These are phyloP conservation scores for Prinia subflava DNA, from an alignment of 2,113 vertebrate species.

Conservation along the genomic window DNA sequence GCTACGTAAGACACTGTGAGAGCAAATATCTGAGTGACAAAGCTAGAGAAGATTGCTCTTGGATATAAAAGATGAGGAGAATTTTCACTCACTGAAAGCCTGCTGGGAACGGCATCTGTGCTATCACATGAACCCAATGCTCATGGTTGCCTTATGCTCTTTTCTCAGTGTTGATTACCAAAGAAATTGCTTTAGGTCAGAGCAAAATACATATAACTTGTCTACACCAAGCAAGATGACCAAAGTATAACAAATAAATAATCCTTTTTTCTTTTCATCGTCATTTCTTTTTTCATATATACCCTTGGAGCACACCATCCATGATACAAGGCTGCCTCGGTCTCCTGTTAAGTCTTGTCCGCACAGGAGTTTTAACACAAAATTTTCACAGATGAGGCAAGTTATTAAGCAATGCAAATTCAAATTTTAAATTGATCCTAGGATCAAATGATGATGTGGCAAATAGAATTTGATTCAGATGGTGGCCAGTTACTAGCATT, in stretches of 20 bases:
- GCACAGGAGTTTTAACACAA: background rate
- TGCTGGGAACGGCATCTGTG: background rate
- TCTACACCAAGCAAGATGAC: background rate
- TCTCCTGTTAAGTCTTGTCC: background rate
- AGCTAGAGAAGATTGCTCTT: background rate
- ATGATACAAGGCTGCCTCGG: background rate
- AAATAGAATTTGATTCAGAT: background rate
- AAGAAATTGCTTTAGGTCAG: background rate
- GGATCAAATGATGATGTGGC: background rate
- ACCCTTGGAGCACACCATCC: background rate
- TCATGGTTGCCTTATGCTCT: background rate
- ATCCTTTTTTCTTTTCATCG: background rate
- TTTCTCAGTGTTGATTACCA: background rate
- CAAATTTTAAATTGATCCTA: background rate
- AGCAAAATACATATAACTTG: background rate
- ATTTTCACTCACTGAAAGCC: background rate
- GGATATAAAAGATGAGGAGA: conserved; percentile 14
- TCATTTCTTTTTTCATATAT: background rate
- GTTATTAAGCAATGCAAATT: background rate
- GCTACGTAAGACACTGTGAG: background rate
- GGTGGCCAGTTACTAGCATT: background rate
- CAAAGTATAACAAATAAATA: background rate
- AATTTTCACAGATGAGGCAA: background rate
- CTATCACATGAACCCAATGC: background rate
- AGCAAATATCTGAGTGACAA: background rate